These are phyloP conservation scores for Corvus cornix DNA, from an alignment of 2,113 vertebrate species.

Conservation along the genomic window DNA sequence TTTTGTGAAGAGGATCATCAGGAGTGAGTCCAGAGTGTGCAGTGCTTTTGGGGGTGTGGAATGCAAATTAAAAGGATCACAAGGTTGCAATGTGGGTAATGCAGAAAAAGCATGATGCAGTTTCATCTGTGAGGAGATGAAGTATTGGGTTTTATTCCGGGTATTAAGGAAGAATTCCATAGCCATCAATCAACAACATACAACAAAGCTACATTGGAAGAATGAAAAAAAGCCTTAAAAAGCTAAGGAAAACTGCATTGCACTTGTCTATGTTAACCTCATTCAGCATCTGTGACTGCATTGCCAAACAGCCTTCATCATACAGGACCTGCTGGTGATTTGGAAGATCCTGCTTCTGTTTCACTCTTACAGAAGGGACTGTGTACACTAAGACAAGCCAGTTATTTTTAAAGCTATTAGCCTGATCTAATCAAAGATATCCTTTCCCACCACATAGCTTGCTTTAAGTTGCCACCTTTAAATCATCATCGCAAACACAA, in stretches of 20 bases:
- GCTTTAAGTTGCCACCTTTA: not conserved
- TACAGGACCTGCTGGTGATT: not conserved
- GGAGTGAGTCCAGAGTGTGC: slow-evolving; percentile 14
- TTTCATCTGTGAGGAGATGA: not conserved
- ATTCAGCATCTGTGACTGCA: not conserved
- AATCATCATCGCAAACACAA: not conserved
- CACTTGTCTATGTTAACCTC: not conserved
- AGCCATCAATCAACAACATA: not conserved
- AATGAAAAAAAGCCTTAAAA: not conserved
- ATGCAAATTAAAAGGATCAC: slow-evolving; percentile 29
- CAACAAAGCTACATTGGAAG: not conserved
- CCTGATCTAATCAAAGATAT: not conserved
- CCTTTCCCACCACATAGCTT: not conserved
- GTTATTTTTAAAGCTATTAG: not conserved
- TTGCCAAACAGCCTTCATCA: not conserved
- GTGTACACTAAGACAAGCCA: not conserved
- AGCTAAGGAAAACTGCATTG: not conserved
- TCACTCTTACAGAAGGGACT: not conserved
- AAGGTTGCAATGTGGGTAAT: not conserved
- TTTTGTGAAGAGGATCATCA: slow-evolving; percentile 58
- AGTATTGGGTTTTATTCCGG: not conserved
- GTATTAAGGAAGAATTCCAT: not conserved
- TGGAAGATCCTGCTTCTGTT: not conserved
- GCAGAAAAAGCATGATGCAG: not conserved
- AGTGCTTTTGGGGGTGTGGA: not conserved